phyloP scores from a whole-genome alignment of 2,888 invertebrate genomes.

The Clitarchus hookeri region DNA sequence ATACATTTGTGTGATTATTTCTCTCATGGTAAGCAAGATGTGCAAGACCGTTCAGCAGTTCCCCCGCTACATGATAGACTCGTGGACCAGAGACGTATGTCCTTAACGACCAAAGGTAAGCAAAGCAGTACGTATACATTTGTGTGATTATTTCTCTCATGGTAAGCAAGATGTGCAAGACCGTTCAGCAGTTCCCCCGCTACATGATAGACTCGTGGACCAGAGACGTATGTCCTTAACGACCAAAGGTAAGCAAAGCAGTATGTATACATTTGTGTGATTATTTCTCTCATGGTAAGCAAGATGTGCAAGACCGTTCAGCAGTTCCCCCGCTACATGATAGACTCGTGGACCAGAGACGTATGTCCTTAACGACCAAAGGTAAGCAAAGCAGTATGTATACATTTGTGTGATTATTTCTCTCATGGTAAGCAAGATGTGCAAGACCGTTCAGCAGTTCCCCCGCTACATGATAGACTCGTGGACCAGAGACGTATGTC shows the following conservation, averaged over 20 bases:
- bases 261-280: background rate
- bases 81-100: constrained; percentile 53
- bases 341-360: constrained; percentile 48
- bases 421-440: too few species aligned
- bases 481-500: constrained; percentile 53
- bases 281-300: background rate
- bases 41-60: too few species aligned
- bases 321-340: too few species aligned
- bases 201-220: too few species aligned
- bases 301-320: too few species aligned
- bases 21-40: too few species aligned
- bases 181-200: too few species aligned
- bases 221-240: constrained; percentile 57
- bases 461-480: too few species aligned
- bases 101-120: constrained; percentile 59
- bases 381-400: constrained; percentile 52
- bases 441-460: too few species aligned
- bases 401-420: background rate
- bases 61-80: too few species aligned
- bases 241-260: constrained; percentile 59
- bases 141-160: background rate
- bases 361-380: constrained; percentile 59
- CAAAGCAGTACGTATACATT: background rate
- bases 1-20: background rate
- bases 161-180: too few species aligned